Evolutionary conservation across 2,113 vertebrate species (phyloP), one percentile per base, ranked within the genome.

Genomic region (Toxotes chatareus): DNA sequence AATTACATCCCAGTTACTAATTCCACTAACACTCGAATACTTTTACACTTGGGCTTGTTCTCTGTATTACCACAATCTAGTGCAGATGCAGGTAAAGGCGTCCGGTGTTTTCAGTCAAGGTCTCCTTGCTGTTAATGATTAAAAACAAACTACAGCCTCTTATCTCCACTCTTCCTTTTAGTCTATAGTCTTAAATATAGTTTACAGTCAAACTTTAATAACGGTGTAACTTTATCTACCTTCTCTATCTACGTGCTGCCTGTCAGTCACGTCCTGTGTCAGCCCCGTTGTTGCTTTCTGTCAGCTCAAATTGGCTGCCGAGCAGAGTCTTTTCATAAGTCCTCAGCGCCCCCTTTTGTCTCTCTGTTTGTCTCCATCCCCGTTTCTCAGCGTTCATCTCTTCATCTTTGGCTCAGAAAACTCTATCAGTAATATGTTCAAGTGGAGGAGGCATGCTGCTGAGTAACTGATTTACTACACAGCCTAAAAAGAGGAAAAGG

Each of bases 371-470:
- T 77, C 40, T 83, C 38, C 42, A 40, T 38, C 23, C 86, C 72
- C 40, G 6, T 63, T 14, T 51, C 68, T 87, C 34, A 10, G 55
- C 32, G 14, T 62, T 78, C 71, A 44, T 69, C 38, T 77, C 73
- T 74, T 55, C 73, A 69, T 80, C 81, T 72, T 63, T 16, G 46
- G 65, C 36, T 44, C 76, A 70, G 56, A 83, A 42, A 61, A 49
- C 75, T 74, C 79, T 21, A 53, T 80, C 75, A 73, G 78, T 88
- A 83, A 86, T 79, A 83, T 55, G 74, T 77, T 89, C 72, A 75
- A 57, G 60, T 69, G 68, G 81, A 68, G 65, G 56, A 5, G 51
- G 27, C 70, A 47, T 71, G 60, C 81, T n/a, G 23, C 59, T 32
- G 74, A 82, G 78, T 55, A 74, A 51, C 59, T 64, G 70, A 87